Evolutionary conservation across 2,113 vertebrate genomes (phyloP).

Genomic region (Phaethornis superciliosus): DNA sequence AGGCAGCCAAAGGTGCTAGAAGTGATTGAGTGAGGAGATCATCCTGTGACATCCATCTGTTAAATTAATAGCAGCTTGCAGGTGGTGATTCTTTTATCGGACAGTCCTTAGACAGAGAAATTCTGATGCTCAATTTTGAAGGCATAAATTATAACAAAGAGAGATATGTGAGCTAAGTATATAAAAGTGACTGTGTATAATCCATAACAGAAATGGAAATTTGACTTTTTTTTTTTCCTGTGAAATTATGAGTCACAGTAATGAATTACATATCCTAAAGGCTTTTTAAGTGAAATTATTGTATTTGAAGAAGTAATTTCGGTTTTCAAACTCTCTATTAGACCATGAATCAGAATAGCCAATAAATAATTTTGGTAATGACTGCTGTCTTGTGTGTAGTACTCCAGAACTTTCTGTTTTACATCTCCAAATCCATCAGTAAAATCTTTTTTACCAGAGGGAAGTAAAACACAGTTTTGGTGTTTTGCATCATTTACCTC

Average conservation of each 20-base stretch:
- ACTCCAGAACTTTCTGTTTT: not conserved
- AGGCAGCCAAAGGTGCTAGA: not conserved
- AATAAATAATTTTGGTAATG: not conserved
- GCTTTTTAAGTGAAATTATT: not conserved
- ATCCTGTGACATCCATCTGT: not conserved
- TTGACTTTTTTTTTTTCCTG: accelerated
- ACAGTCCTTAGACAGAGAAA: not conserved
- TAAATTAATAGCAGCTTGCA: not conserved
- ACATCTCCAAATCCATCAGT: not conserved
- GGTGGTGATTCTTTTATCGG: not conserved
- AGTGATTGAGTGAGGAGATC: not conserved
- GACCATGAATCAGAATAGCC: accelerated
- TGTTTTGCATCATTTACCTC: not conserved
- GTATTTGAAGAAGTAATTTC: not conserved
- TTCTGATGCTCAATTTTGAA: not conserved
- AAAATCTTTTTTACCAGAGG: not conserved
- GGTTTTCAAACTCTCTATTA: not conserved
- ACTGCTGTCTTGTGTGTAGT: not conserved
- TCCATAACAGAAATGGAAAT: not conserved
- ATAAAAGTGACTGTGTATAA: not conserved
- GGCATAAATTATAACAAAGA: not conserved
- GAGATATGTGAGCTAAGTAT: not conserved
- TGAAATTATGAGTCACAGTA: not conserved
- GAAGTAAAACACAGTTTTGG: not conserved
- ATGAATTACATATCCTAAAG: not conserved